Conservation (phyloP, 2,113 vertebrate genomes). For the Poeciliopsis retropinna region DNA sequence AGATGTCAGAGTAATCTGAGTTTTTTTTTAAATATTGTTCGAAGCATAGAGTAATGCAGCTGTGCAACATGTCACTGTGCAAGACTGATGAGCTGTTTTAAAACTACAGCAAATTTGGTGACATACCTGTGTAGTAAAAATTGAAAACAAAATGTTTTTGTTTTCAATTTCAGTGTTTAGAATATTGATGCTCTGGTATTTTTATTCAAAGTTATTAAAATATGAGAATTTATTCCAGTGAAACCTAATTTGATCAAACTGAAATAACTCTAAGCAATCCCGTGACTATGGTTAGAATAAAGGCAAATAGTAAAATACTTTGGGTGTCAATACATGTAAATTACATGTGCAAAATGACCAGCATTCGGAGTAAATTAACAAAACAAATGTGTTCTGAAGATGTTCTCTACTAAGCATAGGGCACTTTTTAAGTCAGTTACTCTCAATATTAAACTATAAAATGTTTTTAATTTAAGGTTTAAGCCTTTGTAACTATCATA, state of each 20-base stretch:
- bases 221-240: too few species aligned
- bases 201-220: too few species aligned
- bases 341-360: too few species aligned
- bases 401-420: background rate
- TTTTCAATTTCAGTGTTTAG: background rate
- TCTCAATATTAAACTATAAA: background rate
- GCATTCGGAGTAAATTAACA: too few species aligned
- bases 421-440: background rate
- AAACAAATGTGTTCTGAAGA: background rate
- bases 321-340: background rate
- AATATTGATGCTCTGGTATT: too few species aligned
- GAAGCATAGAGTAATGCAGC: background rate
- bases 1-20: background rate
- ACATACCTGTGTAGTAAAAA: too few species aligned
- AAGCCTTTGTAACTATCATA: constrained; percentile 23
- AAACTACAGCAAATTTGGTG: background rate
- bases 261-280: background rate
- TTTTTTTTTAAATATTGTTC: background rate
- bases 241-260: background rate
- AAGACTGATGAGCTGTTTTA: background rate
- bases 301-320: too few species aligned
- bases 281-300: too few species aligned
- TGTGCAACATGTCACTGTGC: background rate
- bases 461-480: constrained; percentile 17
- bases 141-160: too few species aligned